Conservation (phyloP, 1,140 invertebrate genomes). For the Polyergus mexicanus region DNA sequence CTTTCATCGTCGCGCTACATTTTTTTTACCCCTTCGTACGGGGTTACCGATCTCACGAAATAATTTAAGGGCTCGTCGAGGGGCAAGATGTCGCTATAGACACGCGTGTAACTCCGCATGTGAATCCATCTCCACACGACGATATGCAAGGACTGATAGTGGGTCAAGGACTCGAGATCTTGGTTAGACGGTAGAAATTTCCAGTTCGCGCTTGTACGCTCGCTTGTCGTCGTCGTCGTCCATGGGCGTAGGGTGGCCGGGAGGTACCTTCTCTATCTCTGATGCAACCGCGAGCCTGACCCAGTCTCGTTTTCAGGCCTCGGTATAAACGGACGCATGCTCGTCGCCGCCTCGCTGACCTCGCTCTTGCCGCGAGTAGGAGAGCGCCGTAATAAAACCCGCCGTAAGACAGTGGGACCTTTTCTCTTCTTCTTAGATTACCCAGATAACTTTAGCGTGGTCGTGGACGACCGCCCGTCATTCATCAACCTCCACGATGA, state of each 20-base stretch:
- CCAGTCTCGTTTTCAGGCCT: constrained; percentile 80
- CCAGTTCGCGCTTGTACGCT: constrained; percentile 28
- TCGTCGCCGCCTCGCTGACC: constrained; percentile 77
- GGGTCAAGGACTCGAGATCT: constrained; percentile 80
- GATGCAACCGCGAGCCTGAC: constrained; percentile 80
- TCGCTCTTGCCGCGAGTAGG: constrained; percentile 81
- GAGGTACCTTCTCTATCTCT: constrained; percentile 61
- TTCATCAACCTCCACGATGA: constrained; percentile 81
- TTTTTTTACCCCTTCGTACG: constrained; percentile 19
- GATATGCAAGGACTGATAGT: constrained; percentile 65
- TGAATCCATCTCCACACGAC: neutral
- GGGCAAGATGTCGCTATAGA: constrained; percentile 73
- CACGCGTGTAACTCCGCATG: neutral
- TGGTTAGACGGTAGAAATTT: constrained; percentile 37
- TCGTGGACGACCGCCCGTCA: constrained; percentile 82
- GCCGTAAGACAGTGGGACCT: constrained; percentile 78
- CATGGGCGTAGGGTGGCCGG: constrained; percentile 24
- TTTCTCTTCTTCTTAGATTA: constrained; percentile 82
- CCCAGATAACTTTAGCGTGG: constrained; percentile 84
- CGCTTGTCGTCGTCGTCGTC: neutral
- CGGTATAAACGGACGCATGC: constrained; percentile 49
- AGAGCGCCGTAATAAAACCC: constrained; percentile 76
- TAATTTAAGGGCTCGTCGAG: neutral
- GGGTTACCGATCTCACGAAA: constrained; percentile 61
- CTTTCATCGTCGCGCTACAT: neutral